phyloP scores from a whole-genome alignment of 2,888 invertebrate species.

The Caenorhabditis uteleia region DNA sequence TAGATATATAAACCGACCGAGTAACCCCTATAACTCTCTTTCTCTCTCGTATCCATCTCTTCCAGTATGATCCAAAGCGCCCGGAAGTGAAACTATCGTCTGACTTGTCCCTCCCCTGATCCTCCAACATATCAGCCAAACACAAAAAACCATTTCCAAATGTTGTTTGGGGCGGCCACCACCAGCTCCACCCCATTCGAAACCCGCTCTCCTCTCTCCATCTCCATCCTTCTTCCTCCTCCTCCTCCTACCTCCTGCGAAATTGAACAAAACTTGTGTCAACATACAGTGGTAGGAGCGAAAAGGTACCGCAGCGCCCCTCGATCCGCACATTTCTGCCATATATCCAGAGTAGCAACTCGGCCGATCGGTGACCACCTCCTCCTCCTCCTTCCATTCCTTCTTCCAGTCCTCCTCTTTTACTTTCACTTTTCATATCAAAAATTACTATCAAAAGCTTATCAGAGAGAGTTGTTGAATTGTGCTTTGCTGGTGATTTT shows the following conservation, averaged over 20 bases:
- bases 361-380: not conserved
- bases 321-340: conserved; percentile 21
- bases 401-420: not conserved
- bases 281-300: conserved; percentile 43
- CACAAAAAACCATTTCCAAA: too few species aligned
- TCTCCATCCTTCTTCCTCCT: conserved; percentile 1
- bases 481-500: not conserved
- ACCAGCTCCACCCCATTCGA: too few species aligned
- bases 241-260: conserved; percentile 1
- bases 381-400: not conserved
- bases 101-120: not conserved
- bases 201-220: conserved; percentile 3
- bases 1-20: too few species aligned
- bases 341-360: conserved; percentile 24
- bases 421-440: not conserved
- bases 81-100: not conserved
- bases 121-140: too few species aligned
- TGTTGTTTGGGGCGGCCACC: too few species aligned
- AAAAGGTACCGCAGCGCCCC: conserved; percentile 29
- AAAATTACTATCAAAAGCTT: too few species aligned
- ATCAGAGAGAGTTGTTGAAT: not conserved
- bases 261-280: conserved; percentile 43
- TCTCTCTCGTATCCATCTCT: too few species aligned
- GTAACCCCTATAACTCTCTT: too few species aligned
- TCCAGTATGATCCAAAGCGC: too few species aligned